Percentiles rank a stretch among this genome's conserved stretches.
Conservation (phyloP, 1,140 invertebrate species). For the Hylyphantes graminicola region DNA sequence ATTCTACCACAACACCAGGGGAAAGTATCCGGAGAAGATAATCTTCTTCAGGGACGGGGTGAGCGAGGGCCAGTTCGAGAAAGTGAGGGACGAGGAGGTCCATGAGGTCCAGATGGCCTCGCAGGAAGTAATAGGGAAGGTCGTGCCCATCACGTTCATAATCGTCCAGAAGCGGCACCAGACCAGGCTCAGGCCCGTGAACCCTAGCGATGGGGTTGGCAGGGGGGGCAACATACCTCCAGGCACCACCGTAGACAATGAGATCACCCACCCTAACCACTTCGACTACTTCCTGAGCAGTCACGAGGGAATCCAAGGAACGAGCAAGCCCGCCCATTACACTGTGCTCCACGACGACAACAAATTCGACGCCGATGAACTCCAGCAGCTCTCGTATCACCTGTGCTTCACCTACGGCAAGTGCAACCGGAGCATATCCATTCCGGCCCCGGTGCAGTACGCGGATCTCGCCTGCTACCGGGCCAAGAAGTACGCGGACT, state of each 20-base stretch:
- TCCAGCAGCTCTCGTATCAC: conserved; percentile 62
- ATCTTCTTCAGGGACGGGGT: conserved; percentile 70
- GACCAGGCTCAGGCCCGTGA: conserved; percentile 56
- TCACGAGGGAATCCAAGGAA: conserved; percentile 72
- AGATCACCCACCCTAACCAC: conserved; percentile 83
- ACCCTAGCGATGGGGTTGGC: conserved; percentile 63
- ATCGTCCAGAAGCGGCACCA: conserved; percentile 63
- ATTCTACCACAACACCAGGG: conserved; percentile 43
- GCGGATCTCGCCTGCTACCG: conserved; percentile 65
- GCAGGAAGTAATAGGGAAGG: conserved; percentile 3
- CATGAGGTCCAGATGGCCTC: conserved; percentile 55
- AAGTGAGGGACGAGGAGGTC: conserved; percentile 63
- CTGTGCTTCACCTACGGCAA: conserved; percentile 63
- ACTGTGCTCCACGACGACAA: conserved; percentile 62
- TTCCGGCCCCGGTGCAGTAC: conserved; percentile 64
- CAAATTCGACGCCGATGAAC: conserved; percentile 56
- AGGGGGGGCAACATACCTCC: conserved; percentile 78
- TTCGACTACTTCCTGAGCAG: conserved; percentile 87
- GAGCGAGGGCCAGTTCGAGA: conserved; percentile 68
- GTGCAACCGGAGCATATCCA: conserved; percentile 62
- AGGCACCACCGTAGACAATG: conserved; percentile 84
- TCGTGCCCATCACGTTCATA: conserved; percentile 62
- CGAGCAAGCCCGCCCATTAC: conserved; percentile 62
- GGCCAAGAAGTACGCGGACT: conserved; percentile 56
- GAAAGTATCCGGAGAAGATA: conserved; percentile 65